Conservation (phyloP, 2,888 invertebrate species). For the Cactoblastis cactorum region DNA sequence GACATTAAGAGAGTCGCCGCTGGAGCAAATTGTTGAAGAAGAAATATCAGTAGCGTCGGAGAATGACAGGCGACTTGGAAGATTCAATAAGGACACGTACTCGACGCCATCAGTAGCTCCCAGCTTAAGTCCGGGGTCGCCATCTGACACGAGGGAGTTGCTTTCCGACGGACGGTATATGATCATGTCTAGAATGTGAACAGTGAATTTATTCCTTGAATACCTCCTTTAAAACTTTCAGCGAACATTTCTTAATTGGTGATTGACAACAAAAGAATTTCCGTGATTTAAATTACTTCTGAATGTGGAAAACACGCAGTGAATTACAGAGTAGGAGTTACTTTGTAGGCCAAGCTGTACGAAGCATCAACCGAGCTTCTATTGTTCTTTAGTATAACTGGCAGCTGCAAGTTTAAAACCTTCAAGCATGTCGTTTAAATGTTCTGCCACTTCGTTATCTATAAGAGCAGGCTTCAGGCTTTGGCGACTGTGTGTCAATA, state of each 20-base stretch:
- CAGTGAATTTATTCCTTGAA: conserved; percentile 27
- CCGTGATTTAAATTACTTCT: conserved; percentile 22
- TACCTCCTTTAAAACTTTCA: neutral
- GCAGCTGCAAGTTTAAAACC: conserved; percentile 24
- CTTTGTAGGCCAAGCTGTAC: conserved; percentile 16
- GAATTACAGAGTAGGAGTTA: conserved; percentile 36
- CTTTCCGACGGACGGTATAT: conserved; percentile 79
- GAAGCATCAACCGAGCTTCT: conserved; percentile 26
- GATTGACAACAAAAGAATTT: conserved; percentile 1
- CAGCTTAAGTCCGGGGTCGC: conserved; percentile 84
- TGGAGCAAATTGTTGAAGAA: conserved; percentile 86
- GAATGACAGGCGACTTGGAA: conserved; percentile 63
- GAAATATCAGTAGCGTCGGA: conserved; percentile 78
- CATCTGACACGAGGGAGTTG: conserved; percentile 83
- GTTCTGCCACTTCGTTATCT: conserved; percentile 32
- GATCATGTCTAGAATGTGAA: conserved; percentile 74
- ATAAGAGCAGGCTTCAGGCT: conserved; percentile 38
- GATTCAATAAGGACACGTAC: conserved; percentile 77
- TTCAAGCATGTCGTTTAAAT: conserved; percentile 19
- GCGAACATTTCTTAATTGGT: neutral
- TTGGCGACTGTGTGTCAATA: conserved; percentile 29
- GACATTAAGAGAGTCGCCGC: conserved; percentile 74
- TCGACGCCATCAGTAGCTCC: conserved; percentile 78
- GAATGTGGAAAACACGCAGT: conserved; percentile 23
- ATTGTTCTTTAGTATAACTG: conserved; percentile 31